Base-by-base conservation (phyloP, 2,113 vertebrate genomes). In the Chrysemys picta region DNA sequence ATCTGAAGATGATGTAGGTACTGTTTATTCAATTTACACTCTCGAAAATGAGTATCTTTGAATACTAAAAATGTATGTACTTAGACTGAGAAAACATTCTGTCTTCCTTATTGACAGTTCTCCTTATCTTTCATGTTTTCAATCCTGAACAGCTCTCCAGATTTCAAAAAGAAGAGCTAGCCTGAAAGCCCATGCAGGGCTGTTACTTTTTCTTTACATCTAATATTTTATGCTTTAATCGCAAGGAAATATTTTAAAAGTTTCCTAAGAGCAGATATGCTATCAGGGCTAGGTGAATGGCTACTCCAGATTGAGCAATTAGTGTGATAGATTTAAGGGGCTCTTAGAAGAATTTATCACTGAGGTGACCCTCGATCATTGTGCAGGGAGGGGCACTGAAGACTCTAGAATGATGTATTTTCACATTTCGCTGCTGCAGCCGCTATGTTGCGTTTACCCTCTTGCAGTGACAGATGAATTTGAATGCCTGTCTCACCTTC, bases 281-380 rank as follows among this genome's bases (percentile, higher is more conserved):
- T 94, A 95, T 78, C 85, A 69, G 72, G 65, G 59, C 47, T 89
- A 86, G 82, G 88, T 21, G 27, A 82, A 45, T 80, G 56, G 62
- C 54, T 89, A 50, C 86, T 97, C 82, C 81, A 82, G 75, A 57
- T 92, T 22, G 92, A 86, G 80, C 69, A 89, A 83, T 96, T 96
- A 79, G 72, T 52, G 86, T 85, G 92, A 95, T 80, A 93, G 94
- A 95, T 97, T 97, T 97, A 95, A 97, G 86, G 42, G 90, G 21
- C 94, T 95, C 88, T 97, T 96, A 93, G 84, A 95, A 91, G 84
- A 95, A 97, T 97, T 97, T 96, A 96, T 90, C 96, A 93, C 84
- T 3, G 0, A 89, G 88, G 69, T 96, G 49, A 88, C 69, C 86
- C 89, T 94, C 0, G 0, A 82, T 97, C 89, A 2, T 0, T 0